These are phyloP conservation scores for Gallirallus australis DNA, from an alignment of 2,797 vertebrate genomes.

Conservation along the genomic window DNA sequence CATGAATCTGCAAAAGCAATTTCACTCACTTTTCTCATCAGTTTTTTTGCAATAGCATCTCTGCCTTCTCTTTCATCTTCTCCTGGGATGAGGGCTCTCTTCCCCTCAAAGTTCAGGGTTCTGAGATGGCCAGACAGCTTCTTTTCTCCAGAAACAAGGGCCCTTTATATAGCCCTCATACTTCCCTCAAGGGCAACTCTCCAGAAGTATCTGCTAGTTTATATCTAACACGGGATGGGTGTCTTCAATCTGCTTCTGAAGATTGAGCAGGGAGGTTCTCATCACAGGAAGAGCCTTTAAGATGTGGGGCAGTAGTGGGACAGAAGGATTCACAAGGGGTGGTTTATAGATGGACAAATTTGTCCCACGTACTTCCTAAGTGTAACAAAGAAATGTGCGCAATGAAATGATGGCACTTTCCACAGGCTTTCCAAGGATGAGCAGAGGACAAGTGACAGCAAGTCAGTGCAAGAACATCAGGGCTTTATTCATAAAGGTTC, in stretches of 20 bases:
- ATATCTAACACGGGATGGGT: background rate
- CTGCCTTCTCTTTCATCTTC: background rate
- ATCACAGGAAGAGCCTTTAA: background rate
- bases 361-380: accelerated
- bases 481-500: background rate
- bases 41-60: background rate
- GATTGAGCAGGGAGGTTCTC: background rate
- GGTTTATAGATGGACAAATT: background rate
- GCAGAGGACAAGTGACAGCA: background rate
- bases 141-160: background rate
- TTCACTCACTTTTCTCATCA: background rate
- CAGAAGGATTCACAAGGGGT: background rate
- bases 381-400: background rate
- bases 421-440: background rate
- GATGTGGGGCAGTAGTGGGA: background rate
- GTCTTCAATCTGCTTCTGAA: background rate
- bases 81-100: background rate
- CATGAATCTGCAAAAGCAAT: background rate
- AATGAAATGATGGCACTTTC: background rate
- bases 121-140: background rate
- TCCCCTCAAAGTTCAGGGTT: background rate
- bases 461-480: background rate
- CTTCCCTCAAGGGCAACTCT: background rate
- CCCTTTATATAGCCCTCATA: background rate
- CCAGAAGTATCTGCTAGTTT: background rate